Evolutionary conservation across 1,140 invertebrate species (phyloP), one percentile per base, ranked within the genome.

Genomic region (Drosophila kanapiae): DNA sequence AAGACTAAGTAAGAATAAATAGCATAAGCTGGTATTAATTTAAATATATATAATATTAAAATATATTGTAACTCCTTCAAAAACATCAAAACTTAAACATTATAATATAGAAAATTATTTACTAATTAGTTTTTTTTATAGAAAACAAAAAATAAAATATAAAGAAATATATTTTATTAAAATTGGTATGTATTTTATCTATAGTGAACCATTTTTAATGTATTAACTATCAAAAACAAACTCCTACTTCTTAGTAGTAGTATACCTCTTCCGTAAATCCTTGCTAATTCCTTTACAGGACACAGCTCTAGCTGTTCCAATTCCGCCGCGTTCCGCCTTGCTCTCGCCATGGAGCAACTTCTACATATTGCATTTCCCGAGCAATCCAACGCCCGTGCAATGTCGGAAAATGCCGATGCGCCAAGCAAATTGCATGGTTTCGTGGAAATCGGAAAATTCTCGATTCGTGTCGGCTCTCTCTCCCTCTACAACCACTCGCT

Each of bases 371-470:
- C 82, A 85, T 62, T 75, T 42, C 56, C 54, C 74, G 58, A 86
- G 71, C 71, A 76, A 70, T 80, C 69, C 74, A 74, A 77, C 67
- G 82, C 53, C 59, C 80, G 79, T 81, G 80, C 85, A 81, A 16
- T 67, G 74, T 60, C 70, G 65, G 68, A 59, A 81, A 85, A 81
- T 81, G 78, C 85, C 85, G 85, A 88, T 90, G 80, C 85, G 81
- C 84, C 74, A 81, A 72, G 81, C 80, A 84, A 88, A 88, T 84
- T 88, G 84, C 84, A 88, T 10, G 58, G 84, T 61, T 57, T 61
- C 75, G 69, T 51, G 77, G 60, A 65, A 80, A 88, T 64, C 42
- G 65, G 75, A 59, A 69, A 78, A 60, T 18, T 31, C 31, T 23
- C 42, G 16, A 51, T 48, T 48, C 56, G 75, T 33, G 42, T 69